Conservation (phyloP, 2,797 vertebrate species). For the Tenualosa thibaudeaui region DNA sequence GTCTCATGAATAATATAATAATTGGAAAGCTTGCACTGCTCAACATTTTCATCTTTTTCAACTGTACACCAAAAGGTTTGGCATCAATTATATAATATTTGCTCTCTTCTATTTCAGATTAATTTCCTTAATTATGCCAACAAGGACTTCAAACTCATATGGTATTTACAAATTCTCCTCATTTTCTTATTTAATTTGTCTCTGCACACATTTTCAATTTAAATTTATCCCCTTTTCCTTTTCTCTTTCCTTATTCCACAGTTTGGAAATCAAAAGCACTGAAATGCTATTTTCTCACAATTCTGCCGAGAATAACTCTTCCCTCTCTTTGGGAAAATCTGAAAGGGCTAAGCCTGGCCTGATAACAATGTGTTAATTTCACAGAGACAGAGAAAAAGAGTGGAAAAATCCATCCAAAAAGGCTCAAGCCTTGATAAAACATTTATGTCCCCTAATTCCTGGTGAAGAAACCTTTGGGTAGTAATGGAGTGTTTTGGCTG, state of each 20-base stretch:
- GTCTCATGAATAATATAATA: conserved; percentile 13
- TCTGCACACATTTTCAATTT: conserved; percentile 23
- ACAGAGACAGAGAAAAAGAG: neutral
- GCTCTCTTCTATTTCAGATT: neutral
- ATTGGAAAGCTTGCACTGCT: conserved; percentile 5
- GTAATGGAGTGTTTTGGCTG: conserved; percentile 79
- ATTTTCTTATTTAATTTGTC: conserved; percentile 42
- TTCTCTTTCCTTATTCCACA: conserved; percentile 10
- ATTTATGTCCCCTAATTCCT: conserved; percentile 76
- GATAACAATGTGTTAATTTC: conserved; percentile 46
- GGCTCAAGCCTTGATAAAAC: conserved; percentile 69
- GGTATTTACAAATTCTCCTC: conserved; percentile 32
- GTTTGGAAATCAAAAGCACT: conserved; percentile 13
- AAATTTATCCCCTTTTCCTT: neutral
- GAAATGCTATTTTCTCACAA: conserved; percentile 15
- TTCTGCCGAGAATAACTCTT: neutral
- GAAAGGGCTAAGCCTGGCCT: conserved; percentile 19
- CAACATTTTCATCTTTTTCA: neutral
- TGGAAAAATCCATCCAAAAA: conserved; percentile 28
- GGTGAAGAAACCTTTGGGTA: conserved; percentile 72
- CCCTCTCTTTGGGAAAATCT: conserved; percentile 4
- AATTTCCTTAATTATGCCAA: conserved; percentile 14
- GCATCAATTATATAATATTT: conserved; percentile 15
- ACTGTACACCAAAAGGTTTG: conserved; percentile 8
- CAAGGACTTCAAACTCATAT: conserved; percentile 24